These are phyloP conservation scores for Silurus meridionalis DNA, from an alignment of 2,113 vertebrate species.

Conservation along the genomic window DNA sequence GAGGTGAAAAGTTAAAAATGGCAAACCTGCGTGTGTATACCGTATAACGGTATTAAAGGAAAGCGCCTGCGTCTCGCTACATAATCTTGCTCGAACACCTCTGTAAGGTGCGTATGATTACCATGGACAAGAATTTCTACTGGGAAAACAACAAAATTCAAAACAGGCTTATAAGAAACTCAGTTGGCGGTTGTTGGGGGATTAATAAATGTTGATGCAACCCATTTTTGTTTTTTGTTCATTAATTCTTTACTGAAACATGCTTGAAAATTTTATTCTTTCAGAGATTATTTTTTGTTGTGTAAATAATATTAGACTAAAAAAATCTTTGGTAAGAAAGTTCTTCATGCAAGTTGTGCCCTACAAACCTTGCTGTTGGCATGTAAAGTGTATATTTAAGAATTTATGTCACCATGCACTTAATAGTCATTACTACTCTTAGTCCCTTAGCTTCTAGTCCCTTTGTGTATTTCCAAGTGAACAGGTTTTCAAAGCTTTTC, in stretches of 20 bases:
- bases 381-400: not conserved
- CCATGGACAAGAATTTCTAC: not conserved
- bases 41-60: not conserved
- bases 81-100: not conserved
- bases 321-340: not conserved
- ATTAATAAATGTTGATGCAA: not conserved
- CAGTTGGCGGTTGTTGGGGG: too few species aligned
- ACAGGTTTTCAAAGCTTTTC: too few species aligned
- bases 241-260: not conserved
- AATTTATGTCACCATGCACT: not conserved
- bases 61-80: too few species aligned
- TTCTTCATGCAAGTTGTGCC: not conserved
- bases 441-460: not conserved
- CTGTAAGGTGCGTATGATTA: not conserved
- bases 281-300: not conserved
- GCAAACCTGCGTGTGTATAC: not conserved
- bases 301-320: not conserved
- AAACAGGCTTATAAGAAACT: not conserved
- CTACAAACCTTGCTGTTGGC: not conserved
- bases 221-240: not conserved
- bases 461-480: not conserved
- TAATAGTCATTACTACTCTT: not conserved
- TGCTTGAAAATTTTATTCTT: not conserved
- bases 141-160: not conserved
- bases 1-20: conserved; percentile 15